phyloP scores from a whole-genome alignment of 2,113 vertebrate genomes.

The Amphiprion ocellaris region DNA sequence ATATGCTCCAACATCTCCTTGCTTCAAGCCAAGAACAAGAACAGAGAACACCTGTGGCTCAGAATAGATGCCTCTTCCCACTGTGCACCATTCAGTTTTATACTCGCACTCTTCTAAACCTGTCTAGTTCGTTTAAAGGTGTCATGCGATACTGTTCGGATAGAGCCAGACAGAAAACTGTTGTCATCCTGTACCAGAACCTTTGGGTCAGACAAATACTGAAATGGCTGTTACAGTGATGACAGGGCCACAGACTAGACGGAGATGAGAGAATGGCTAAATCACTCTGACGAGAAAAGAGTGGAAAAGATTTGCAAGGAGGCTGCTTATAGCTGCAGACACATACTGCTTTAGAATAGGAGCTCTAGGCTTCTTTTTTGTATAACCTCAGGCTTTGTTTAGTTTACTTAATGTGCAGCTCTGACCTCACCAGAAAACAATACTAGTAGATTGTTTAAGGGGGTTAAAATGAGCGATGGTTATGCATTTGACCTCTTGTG shows the following conservation, averaged over 20 bases:
- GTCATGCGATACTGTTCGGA: constrained; percentile 19
- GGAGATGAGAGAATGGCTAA: constrained; percentile 55
- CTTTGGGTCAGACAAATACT: constrained; percentile 32
- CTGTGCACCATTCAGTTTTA: neutral
- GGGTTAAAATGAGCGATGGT: too few relatives aligned
- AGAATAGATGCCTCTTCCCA: neutral
- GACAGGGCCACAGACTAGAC: constrained; percentile 58
- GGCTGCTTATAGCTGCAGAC: constrained; percentile 5
- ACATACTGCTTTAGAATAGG: neutral
- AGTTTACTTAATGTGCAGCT: too few relatives aligned
- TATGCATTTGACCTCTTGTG: too few relatives aligned
- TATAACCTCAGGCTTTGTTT: neutral
- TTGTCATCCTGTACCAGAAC: constrained; percentile 50
- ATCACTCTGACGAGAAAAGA: constrained; percentile 58
- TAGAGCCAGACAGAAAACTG: constrained; percentile 27
- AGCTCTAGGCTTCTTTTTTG: neutral
- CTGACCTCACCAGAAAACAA: neutral
- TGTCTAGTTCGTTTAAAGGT: constrained; percentile 4
- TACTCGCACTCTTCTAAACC: neutral
- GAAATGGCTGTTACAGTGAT: constrained; percentile 44
- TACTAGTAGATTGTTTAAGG: too few relatives aligned
- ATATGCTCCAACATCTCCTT: neutral
- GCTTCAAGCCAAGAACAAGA: constrained; percentile 41
- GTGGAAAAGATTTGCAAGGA: constrained; percentile 23
- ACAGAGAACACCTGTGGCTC: constrained; percentile 59